Evolutionary conservation across 2,113 vertebrate genomes (phyloP).

Genomic region (Sylvia atricapilla): DNA sequence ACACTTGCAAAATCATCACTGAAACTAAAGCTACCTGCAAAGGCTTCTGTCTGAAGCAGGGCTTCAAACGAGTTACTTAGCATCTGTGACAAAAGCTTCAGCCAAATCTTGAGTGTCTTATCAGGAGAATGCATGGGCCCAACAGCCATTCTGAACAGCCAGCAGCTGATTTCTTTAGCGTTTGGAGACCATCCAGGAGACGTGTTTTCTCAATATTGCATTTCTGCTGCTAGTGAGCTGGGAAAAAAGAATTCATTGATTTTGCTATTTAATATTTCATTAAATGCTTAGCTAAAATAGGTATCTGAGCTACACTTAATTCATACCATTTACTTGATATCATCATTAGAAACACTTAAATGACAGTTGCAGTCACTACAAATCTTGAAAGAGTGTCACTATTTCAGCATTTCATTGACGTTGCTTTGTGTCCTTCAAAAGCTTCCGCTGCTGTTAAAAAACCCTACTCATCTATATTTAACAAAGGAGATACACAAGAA

Average conservation of each 20-base stretch:
- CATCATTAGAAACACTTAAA: conserved; percentile 1
- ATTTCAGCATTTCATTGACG: not conserved
- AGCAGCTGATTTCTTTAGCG: not conserved
- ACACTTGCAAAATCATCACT: not conserved
- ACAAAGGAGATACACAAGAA: not conserved
- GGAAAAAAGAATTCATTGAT: not conserved
- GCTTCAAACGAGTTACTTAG: not conserved
- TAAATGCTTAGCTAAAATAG: not conserved
- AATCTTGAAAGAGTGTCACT: not conserved
- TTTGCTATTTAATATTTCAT: not conserved
- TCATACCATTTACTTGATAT: not conserved
- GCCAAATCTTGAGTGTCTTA: not conserved
- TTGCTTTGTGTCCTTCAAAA: not conserved
- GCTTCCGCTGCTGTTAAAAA: not conserved
- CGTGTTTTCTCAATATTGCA: not conserved
- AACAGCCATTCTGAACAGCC: not conserved
- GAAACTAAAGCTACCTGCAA: not conserved
- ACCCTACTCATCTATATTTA: not conserved
- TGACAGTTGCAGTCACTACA: not conserved
- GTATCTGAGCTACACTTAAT: not conserved
- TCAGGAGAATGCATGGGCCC: not conserved
- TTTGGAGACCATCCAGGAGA: not conserved
- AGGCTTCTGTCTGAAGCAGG: not conserved
- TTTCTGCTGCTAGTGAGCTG: not conserved
- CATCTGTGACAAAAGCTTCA: not conserved